Conservation (phyloP, 2,113 vertebrate genomes). For the Maylandia zebra region DNA sequence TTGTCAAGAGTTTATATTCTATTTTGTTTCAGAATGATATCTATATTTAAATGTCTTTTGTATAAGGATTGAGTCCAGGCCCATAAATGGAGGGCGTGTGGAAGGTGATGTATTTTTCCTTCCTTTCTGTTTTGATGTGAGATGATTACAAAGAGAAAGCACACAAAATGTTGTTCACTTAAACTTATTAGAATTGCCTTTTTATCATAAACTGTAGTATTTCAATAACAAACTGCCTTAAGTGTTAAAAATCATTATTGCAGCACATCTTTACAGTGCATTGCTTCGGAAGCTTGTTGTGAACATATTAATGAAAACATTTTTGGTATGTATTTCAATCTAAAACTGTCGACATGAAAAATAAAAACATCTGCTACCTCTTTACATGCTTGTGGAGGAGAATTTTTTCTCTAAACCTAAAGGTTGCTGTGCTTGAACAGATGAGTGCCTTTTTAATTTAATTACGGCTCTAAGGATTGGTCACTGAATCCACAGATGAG, state of each 20-base stretch:
- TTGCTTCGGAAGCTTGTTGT: neutral
- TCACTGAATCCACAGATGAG: neutral
- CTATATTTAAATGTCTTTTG: neutral
- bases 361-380: neutral
- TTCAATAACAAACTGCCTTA: neutral
- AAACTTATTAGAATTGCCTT: neutral
- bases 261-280: neutral
- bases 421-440: neutral
- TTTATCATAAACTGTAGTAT: rapidly evolving
- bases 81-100: rapidly evolving
- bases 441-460: neutral
- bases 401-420: neutral
- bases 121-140: neutral
- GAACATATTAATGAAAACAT: neutral
- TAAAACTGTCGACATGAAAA: neutral
- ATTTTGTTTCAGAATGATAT: neutral
- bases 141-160: neutral
- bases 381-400: neutral
- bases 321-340: neutral
- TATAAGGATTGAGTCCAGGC: neutral
- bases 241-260: neutral
- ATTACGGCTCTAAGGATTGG: neutral
- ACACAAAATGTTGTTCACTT: neutral
- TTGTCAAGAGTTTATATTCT: neutral
- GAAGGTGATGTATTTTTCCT: neutral